Conservation (phyloP, 2,113 vertebrate species). For the Neolamprologus devosi region DNA sequence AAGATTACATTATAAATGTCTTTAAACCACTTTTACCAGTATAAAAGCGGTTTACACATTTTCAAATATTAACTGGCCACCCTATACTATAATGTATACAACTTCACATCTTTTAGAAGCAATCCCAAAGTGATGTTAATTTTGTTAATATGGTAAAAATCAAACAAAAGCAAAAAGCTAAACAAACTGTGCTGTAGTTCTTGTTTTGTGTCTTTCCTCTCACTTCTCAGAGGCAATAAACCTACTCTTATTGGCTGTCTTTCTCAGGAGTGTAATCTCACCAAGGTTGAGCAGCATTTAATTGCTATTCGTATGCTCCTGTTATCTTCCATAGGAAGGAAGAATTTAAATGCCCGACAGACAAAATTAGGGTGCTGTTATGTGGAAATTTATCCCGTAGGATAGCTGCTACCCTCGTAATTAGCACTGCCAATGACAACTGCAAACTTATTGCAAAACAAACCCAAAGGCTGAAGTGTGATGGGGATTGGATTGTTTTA, state of each 20-base stretch:
- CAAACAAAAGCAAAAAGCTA: neutral
- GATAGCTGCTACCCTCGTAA: conserved; percentile 45
- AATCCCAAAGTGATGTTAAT: neutral
- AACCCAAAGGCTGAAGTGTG: conserved; percentile 41
- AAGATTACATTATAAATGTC: neutral
- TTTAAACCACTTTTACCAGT: neutral
- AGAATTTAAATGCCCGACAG: conserved; percentile 58
- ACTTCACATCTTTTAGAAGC: neutral
- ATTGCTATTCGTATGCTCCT: conserved; percentile 58
- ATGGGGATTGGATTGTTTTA: conserved; percentile 45
- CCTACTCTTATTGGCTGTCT: conserved; percentile 43
- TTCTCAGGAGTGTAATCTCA: conserved; percentile 54
- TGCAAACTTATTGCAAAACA: conserved; percentile 40
- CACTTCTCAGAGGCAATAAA: conserved; percentile 33
- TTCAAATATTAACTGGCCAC: neutral
- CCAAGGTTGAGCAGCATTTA: conserved; percentile 63
- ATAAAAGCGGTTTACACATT: neutral
- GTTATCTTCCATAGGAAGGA: conserved; percentile 64
- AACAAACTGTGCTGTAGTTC: neutral
- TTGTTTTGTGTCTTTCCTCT: conserved; percentile 26
- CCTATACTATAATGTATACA: neutral
- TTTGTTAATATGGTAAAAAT: neutral
- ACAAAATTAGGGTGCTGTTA: conserved; percentile 54
- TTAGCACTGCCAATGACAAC: conserved; percentile 53
- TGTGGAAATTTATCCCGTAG: conserved; percentile 48